Base-by-base conservation (phyloP, 2,888 invertebrate species). In the Peribatodes rhomboidaria region DNA sequence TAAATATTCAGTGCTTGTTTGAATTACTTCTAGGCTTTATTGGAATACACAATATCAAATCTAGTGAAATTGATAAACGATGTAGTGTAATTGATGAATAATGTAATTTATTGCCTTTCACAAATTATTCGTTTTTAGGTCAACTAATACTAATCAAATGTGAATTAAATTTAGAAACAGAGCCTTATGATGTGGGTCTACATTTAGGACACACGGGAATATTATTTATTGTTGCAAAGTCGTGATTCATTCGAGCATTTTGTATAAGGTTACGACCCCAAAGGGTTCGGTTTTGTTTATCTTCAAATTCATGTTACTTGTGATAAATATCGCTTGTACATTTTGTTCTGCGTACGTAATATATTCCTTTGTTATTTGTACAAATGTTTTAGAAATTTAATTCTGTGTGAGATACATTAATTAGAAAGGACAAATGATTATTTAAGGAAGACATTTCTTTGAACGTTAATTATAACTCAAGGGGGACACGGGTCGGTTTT, bases 221-320 rank as follows among this genome's bases (percentile, higher is more conserved):
- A 53, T 39, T 53, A 53, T 53, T 53, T 53, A 41, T 39, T 39
- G 39, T 39, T 39, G 27, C 39, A 9, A 52, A 53, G n/a, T 53
- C 53, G 53, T 53, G 53, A 53, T 53, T 53, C 53, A 53, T 53
- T 53, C 53, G 10, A 53, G 16, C 39, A 14, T 53, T 39, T 39
- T 39, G 53, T 53, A 18, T 35, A 53, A 53, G 53, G 39, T 39
- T 53, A 53, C 39, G 53, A 53, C 53, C 53, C 53, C 20, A 53
- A 53, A 53, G 53, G 53, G 53, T 53, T 53, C 53, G 39, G 53
- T 39, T 39, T 53, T 53, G 53, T 41, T 53, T 53, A 53, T 53
- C 53, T 53, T 27, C 39, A 20, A 53, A 53, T 53, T 27, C 39
- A 53, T 53, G 53, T 39, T 27, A 14, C 39, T 39, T 39, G n/a